Percentiles rank a stretch among this genome's conserved stretches.
Evolutionary conservation across 1,140 invertebrate species (phyloP).

Genomic region (Nymphalis io): DNA sequence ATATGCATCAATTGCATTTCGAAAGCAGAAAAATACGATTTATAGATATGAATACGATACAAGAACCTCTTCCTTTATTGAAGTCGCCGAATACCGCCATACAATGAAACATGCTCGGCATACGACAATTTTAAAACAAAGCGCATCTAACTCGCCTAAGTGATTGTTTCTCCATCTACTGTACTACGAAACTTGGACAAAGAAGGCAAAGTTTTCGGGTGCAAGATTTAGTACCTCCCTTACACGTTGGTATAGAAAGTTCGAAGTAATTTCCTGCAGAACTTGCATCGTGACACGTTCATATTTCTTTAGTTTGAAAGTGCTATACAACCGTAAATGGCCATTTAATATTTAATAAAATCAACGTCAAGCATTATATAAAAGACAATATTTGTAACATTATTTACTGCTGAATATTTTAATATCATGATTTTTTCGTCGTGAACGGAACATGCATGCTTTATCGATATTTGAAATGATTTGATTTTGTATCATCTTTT

Average conservation of each 20-base stretch:
- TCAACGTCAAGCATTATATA: not conserved
- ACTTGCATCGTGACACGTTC: slow-evolving; percentile 27
- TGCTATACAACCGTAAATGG: not conserved
- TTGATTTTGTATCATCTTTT: too few relatives aligned
- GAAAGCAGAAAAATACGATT: too few relatives aligned
- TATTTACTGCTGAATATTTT: too few relatives aligned
- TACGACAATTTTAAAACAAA: slow-evolving; percentile 11
- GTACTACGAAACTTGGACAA: slow-evolving; percentile 22
- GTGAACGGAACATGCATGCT: too few relatives aligned
- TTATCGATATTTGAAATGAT: too few relatives aligned
- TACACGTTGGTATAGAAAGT: slow-evolving; percentile 30
- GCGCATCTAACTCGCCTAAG: slow-evolving; percentile 17
- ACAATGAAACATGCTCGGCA: not conserved
- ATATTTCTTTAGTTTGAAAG: slow-evolving; percentile 27
- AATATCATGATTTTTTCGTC: too few relatives aligned
- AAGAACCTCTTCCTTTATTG: not conserved
- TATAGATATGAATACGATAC: too few relatives aligned
- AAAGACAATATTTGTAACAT: not conserved
- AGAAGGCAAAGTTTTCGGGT: slow-evolving; percentile 27
- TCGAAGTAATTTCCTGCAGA: slow-evolving; percentile 28
- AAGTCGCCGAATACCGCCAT: not conserved
- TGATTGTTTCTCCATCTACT: slow-evolving; percentile 29
- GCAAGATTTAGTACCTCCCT: slow-evolving; percentile 27
- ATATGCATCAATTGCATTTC: too few relatives aligned
- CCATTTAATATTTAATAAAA: slow-evolving; percentile 19